phyloP scores from a whole-genome alignment of 1,140 invertebrate genomes.

The Helicorthomorpha holstii region DNA sequence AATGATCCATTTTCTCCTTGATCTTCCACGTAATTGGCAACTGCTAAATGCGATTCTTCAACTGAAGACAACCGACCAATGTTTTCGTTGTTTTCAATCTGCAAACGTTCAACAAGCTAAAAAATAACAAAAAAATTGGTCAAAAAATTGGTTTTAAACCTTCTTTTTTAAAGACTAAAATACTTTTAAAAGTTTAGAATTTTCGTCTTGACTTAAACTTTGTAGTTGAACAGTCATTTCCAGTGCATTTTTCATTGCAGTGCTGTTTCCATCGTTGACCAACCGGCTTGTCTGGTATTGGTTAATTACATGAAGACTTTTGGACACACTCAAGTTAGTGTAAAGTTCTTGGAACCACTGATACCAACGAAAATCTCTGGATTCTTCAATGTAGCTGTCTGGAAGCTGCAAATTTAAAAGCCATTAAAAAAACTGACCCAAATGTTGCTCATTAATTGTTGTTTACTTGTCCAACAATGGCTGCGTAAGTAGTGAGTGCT shows the following conservation, averaged over 20 bases:
- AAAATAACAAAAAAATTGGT: too few species aligned
- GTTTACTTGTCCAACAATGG: slow-evolving; percentile 37
- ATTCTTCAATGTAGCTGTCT: slow-evolving; percentile 20
- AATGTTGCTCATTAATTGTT: background rate
- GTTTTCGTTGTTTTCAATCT: too few species aligned
- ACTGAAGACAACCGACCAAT: background rate
- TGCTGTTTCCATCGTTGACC: too few species aligned
- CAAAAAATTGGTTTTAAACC: too few species aligned
- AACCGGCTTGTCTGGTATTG: too few species aligned
- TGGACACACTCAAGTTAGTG: slow-evolving; percentile 20
- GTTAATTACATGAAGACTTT: slow-evolving; percentile 31
- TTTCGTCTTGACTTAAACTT: too few species aligned
- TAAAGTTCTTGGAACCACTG: slow-evolving; percentile 23
- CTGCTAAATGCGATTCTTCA: background rate
- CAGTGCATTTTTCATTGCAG: too few species aligned
- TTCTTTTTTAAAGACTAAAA: too few species aligned
- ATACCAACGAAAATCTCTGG: slow-evolving; percentile 21
- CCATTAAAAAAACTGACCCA: background rate
- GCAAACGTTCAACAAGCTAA: background rate
- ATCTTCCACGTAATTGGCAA: background rate
- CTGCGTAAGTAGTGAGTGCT: slow-evolving; percentile 56
- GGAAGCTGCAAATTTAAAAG: slow-evolving; percentile 19
- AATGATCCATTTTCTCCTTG: background rate
- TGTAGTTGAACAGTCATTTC: too few species aligned
- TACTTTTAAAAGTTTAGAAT: too few species aligned